Base-by-base conservation (phyloP, 2,113 vertebrate species). In the Sinocyclocheilus anophthalmus region DNA sequence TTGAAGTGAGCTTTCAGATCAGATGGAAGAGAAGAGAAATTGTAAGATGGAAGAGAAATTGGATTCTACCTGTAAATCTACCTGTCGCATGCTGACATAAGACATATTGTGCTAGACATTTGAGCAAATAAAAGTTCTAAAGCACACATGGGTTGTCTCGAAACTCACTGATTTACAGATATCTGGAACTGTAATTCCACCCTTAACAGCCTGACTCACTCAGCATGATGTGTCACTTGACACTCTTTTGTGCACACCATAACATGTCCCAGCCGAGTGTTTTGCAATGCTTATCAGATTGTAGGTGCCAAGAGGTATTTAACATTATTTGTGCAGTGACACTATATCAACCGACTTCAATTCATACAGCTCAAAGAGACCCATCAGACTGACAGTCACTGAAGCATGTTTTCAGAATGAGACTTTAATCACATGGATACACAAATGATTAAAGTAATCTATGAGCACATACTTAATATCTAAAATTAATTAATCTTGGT, bases 231-330 rank as follows among this genome's bases (percentile, higher is more conserved):
- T 18, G 63, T 69, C 80, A 82, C 67, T 42, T 22, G 16, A 82
- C 14, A 50, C 42, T 67, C 24, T 48, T 69, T 22, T 50, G 80
- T 67, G 42, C 33, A 82, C 24, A 82, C 24, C 37, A 80, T 63
- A 69, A 69, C 80, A 82, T 50, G 24, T 7, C 42, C 24, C 14
- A 50, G 42, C 63, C 61, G 0, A 18, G 57, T 63, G 22, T 69
- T 82, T 50, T 50, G 2, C 26, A 45, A 50, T 30, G 61, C 16
- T 69, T 33, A 82, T 65, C 79, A 45, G 50, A 8, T 24, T 24
- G 7, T 18, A 50, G 24, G 39, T 50, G 63, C 63, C 80, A 30
- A 6, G 9, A 82, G 12, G n/a, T 81, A 24, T 67, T 9, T 18
- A 69, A 33, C 24, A 5, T 9, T 69, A 50, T 69, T 48, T 82